A percentile compares a stretch with the other conserved stretches of the same genome.
These are phyloP conservation scores for Pseudorectes ferrugineus DNA, from an alignment of 2,113 vertebrate species.

Conservation along the genomic window DNA sequence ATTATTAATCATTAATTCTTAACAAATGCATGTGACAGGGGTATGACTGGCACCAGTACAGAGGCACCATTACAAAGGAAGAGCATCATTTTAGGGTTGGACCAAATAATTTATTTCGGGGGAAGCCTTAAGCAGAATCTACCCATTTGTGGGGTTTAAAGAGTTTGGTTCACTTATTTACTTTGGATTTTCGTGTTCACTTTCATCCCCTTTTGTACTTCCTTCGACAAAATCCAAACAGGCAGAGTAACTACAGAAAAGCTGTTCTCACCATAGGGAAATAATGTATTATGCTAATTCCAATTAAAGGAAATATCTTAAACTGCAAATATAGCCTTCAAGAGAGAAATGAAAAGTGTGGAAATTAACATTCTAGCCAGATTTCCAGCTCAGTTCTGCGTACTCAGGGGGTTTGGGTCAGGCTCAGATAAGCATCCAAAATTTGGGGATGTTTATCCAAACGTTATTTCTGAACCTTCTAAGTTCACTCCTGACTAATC, in stretches of 20 bases:
- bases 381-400: slow-evolving; percentile 54
- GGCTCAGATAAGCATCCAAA: slow-evolving; percentile 67
- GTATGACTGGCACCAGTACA: not conserved
- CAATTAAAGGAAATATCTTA: slow-evolving; percentile 62
- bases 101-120: not conserved
- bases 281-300: slow-evolving; percentile 70
- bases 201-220: slow-evolving; percentile 55
- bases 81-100: not conserved
- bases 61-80: not conserved
- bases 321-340: slow-evolving; percentile 63
- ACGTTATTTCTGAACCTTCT: slow-evolving; percentile 53
- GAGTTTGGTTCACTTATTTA: slow-evolving; percentile 24
- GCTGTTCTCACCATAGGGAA: slow-evolving; percentile 60
- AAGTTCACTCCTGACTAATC: slow-evolving; percentile 38
- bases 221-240: slow-evolving; percentile 42
- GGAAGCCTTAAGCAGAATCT: not conserved
- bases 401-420: slow-evolving; percentile 55
- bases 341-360: slow-evolving; percentile 62
- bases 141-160: not conserved
- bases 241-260: slow-evolving; percentile 52
- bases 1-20: not conserved
- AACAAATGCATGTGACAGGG: not conserved
- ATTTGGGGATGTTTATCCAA: slow-evolving; percentile 61
- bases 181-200: slow-evolving; percentile 29
- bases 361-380: slow-evolving; percentile 65